These are phyloP conservation scores for Gadus macrocephalus DNA, from an alignment of 2,113 vertebrate species.

Conservation along the genomic window DNA sequence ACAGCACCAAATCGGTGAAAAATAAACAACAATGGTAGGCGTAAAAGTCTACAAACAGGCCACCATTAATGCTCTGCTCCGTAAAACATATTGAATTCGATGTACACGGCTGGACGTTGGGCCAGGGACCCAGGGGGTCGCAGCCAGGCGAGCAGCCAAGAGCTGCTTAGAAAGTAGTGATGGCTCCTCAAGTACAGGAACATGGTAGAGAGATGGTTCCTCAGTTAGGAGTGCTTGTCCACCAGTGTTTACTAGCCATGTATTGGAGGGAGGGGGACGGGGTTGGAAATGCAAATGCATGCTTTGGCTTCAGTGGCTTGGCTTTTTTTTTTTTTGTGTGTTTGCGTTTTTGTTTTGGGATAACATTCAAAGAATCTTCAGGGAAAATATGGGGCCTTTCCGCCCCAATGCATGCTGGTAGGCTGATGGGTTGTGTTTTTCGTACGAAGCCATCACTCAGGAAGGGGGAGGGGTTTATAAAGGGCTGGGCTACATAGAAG, in stretches of 20 bases:
- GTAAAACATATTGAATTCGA: slow-evolving; percentile 56
- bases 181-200: slow-evolving; percentile 3
- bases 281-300: slow-evolving; percentile 60
- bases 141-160: slow-evolving; percentile 43
- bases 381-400: slow-evolving; percentile 26
- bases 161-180: too few relatives aligned
- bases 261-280: too few relatives aligned
- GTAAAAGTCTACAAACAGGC: slow-evolving; percentile 53
- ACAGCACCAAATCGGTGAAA: background rate
- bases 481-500: slow-evolving; percentile 56
- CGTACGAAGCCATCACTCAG: slow-evolving; percentile 45
- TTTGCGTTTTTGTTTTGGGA: slow-evolving; percentile 35
- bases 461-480: slow-evolving; percentile 44
- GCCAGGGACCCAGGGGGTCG: slow-evolving; percentile 55
- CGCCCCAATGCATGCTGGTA: slow-evolving; percentile 46
- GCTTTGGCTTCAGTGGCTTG: slow-evolving; percentile 67
- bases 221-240: slow-evolving; percentile 33
- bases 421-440: slow-evolving; percentile 6
- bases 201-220: slow-evolving; percentile 16
- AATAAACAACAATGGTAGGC: slow-evolving; percentile 41
- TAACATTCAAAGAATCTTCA: slow-evolving; percentile 53
- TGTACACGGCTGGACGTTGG: slow-evolving; percentile 48
- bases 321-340: slow-evolving; percentile 22
- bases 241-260: background rate
- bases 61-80: slow-evolving; percentile 38